Percentiles rank a stretch among this genome's conserved stretches.
Conservation (phyloP, 1,140 invertebrate species). For the Steinernema feltiae region DNA sequence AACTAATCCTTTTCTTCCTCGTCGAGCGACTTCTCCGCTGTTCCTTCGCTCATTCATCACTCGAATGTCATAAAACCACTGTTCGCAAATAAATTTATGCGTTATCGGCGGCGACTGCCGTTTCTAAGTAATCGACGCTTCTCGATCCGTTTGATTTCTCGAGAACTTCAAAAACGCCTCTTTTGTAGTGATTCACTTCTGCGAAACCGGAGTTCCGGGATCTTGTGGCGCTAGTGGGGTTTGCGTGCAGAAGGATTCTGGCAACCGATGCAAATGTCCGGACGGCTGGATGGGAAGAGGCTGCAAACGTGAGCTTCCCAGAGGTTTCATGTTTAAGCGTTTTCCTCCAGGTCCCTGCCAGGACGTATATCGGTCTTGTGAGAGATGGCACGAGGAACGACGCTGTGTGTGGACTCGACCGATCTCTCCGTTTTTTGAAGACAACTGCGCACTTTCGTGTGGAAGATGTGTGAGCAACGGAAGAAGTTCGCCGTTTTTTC, state of each 20-base stretch:
- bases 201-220: constrained; percentile 18
- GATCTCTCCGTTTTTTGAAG: constrained; percentile 50
- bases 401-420: constrained; percentile 47
- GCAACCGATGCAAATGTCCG: constrained; percentile 47
- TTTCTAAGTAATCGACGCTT: neutral
- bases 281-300: constrained; percentile 43
- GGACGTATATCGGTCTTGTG: constrained; percentile 49
- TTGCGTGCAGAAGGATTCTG: constrained; percentile 30
- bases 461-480: constrained; percentile 35
- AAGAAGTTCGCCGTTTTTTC: constrained; percentile 23
- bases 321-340: neutral
- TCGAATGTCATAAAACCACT: neutral
- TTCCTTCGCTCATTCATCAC: neutral
- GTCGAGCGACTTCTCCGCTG: neutral
- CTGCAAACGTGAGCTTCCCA: constrained; percentile 38
- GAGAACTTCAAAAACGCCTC: constrained; percentile 18
- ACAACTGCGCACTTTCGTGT: constrained; percentile 50
- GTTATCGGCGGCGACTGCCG: neutral
- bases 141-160: neutral
- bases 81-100: constrained; percentile 13
- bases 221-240: constrained; percentile 31
- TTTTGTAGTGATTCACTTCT: constrained; percentile 38
- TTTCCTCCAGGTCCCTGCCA: constrained; percentile 50
- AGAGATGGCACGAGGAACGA: constrained; percentile 43
- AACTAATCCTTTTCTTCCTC: neutral